Evolutionary conservation across 2,888 invertebrate genomes (phyloP).

Genomic region (Nezara viridula): DNA sequence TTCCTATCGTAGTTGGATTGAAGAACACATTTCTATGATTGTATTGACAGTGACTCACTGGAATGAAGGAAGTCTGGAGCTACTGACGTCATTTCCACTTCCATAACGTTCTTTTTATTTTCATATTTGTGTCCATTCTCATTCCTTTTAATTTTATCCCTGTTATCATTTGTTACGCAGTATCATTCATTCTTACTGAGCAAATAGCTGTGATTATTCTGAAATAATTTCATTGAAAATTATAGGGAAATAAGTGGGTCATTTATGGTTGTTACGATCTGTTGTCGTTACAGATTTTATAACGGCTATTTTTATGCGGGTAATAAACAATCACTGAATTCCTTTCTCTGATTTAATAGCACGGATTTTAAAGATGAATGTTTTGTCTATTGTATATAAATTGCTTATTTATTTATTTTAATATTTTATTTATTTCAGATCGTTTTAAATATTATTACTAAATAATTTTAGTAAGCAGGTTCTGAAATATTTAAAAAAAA

Average conservation of each 20-base stretch:
- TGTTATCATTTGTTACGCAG: background rate
- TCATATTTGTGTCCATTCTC: background rate
- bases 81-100: slow-evolving; percentile 37
- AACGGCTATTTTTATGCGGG: background rate
- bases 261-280: no score
- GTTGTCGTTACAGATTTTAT: background rate
- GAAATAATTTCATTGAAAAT: background rate
- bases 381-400: no score
- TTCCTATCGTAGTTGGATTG: background rate
- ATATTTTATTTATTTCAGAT: no score
- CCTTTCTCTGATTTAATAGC: background rate
- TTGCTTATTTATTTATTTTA: no score
- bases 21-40: background rate
- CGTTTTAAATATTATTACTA: no score
- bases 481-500: no score
- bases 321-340: background rate
- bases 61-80: background rate
- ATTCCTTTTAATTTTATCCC: background rate
- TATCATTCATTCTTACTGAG: background rate
- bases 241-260: background rate
- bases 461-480: no score
- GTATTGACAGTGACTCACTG: background rate
- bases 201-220: background rate
- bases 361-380: background rate
- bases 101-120: background rate